Base-by-base conservation (phyloP, 2,113 vertebrate genomes). In the Phyllopteryx taeniolatus region DNA sequence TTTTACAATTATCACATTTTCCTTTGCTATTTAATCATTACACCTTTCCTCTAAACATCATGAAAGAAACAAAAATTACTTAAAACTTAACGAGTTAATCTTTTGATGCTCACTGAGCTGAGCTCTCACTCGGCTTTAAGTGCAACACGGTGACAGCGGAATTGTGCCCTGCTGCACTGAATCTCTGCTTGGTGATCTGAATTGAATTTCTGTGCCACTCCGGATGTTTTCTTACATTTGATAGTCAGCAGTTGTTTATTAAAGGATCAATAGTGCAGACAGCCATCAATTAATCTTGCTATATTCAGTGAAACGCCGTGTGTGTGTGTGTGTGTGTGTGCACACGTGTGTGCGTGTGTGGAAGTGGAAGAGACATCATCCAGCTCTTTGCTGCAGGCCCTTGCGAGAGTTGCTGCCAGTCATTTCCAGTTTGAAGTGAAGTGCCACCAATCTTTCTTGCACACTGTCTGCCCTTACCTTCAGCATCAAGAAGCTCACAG, bases 351-450 rank as follows among this genome's bases (percentile, higher is more conserved):
- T 20, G 19, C 10, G 62, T 39, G 59, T 33, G 62, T 7, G 49
- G n/a, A 49, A 33, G 15, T 35, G 17, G 14, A 68, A 56, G 33
- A 19, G 47, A 43, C 61, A 9, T 3, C 72, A 73, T 77, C 72
- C 71, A 74, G 75, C 79, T 77, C 75, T 47, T 22, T 5, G 56
- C 44, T 63, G 15, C 22, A 15, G 5, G 46, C 76, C 73, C 72
- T 61, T 44, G 73, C 80, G 84, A 85, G 79, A 73, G 63, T 72
- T 2, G 17, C 76, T 88, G 87, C 83, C 86, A 84, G 70, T 88
- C 80, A 84, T 84, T 84, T 86, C 66, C 62, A 60, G 67, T 80
- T 85, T 87, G 76, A 88, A 88, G 83, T 79, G 76, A 78, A 86
- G 73, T 85, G 82, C 81, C 83, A 86, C 75, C 84, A 77, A 80